Evolutionary conservation across 2,113 vertebrate genomes (phyloP), one percentile per base, ranked within the genome.

Genomic region (Rattus rattus): DNA sequence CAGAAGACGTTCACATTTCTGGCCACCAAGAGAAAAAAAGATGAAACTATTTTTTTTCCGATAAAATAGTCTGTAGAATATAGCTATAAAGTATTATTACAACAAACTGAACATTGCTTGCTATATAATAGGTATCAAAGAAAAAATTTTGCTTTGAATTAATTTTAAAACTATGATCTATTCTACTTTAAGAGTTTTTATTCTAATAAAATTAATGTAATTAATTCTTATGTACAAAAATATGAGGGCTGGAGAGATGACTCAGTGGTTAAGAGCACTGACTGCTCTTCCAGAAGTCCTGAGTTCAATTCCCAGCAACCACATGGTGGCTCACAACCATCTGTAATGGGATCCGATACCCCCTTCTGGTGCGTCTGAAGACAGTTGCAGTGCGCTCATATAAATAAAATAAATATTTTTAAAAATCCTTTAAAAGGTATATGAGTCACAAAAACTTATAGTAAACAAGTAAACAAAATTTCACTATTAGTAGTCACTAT

Each of bases 1-100:
- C 96, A 99, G 99, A 97, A 99, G 99, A 85, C 99, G 99, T 98
- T 99, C 99, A 98, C 99, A 99, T 99, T 98, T 99, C 99, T 99
- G 98, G 88, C 0, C 83, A 59, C 97, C 96, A 94, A 97, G 97
- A 90, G 97, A 72, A 95, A 77, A 72, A 92, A 20, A 59, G 92
- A 87, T 54, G 94, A 83, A 54, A 56, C 94, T n/a, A 92, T 88
- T 49, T 84, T 6, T 80, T 19, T 47, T 30, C 7, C 67, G 63
- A 61, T 61, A 93, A 89, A 49, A 87, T 69, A 77, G 26, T 94
- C 72, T 93, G 33, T 22, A 94, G 36, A 94, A 88, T 43, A 90
- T 77, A 63, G 94, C 47, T 79, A 81, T 8, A 67, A 94, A 92
- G 61, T 67, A 28, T 77, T 88, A 96, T 54, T 49, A 83, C 1